Evolutionary conservation across 2,888 invertebrate species (phyloP).

Genomic region (Hypena proboscidalis): DNA sequence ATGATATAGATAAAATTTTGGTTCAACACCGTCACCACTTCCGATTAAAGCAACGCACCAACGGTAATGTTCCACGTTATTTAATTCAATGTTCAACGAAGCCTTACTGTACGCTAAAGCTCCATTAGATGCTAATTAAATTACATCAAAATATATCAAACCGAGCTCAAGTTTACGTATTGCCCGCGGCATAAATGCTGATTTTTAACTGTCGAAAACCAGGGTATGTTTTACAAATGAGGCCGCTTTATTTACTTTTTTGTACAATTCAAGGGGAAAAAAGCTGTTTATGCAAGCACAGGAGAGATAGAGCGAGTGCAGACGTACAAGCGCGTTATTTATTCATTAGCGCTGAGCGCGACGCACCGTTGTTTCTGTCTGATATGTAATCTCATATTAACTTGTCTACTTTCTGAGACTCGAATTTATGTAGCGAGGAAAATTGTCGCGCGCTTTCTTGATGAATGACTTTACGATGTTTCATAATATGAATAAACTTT

Average conservation of each 20-base stretch:
- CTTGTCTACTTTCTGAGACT: constrained; percentile 66
- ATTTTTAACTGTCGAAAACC: constrained; percentile 22
- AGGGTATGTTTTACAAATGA: constrained; percentile 19
- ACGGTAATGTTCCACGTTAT: neutral
- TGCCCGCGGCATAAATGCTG: constrained; percentile 6
- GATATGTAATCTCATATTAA: constrained; percentile 72
- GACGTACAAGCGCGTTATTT: constrained; percentile 55
- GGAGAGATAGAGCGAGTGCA: constrained; percentile 46
- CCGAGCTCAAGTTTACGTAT: constrained; percentile 1
- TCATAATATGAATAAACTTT: constrained; percentile 55
- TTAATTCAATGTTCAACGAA: neutral
- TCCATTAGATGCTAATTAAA: constrained; percentile 17
- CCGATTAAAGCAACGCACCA: neutral
- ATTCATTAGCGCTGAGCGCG: constrained; percentile 57
- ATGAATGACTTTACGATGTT: constrained; percentile 57
- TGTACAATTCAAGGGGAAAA: constrained; percentile 27
- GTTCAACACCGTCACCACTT: constrained; percentile 11
- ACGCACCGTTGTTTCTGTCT: constrained; percentile 50
- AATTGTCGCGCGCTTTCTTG: constrained; percentile 61
- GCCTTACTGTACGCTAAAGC: constrained; percentile 1
- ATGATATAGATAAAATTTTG: constrained; percentile 21
- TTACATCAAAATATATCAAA: constrained; percentile 8
- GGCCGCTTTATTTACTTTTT: constrained; percentile 26
- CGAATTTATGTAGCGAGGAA: constrained; percentile 69
- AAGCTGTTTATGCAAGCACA: constrained; percentile 41